phyloP scores from a whole-genome alignment of 2,113 vertebrate species.

The Lonchura striata region DNA sequence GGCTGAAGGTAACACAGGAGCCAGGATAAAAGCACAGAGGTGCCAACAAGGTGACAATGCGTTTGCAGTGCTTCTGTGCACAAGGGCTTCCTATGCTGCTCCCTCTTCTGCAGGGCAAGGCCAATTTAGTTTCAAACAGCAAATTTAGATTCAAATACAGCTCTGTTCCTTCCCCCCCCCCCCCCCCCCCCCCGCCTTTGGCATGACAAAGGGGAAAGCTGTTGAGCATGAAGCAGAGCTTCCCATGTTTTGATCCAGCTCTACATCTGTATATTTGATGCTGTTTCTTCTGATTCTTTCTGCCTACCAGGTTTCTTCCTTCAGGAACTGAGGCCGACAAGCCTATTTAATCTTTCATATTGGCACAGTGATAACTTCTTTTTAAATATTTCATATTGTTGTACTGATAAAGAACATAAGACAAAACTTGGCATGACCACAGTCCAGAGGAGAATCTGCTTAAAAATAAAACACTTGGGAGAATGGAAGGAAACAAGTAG shows the following conservation, averaged over 20 bases:
- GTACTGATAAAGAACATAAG: slow-evolving; percentile 65
- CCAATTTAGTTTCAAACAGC: not conserved
- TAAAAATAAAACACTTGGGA: slow-evolving; percentile 54
- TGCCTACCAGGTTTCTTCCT: slow-evolving; percentile 23
- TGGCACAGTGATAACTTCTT: slow-evolving; percentile 69
- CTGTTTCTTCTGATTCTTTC: slow-evolving; percentile 5
- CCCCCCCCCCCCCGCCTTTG: not conserved
- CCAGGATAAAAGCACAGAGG: not conserved
- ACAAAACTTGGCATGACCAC: slow-evolving; percentile 60
- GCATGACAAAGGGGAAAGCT: not conserved
- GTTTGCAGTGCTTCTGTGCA: not conserved
- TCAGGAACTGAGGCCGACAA: slow-evolving; percentile 24
- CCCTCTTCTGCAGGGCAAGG: not conserved
- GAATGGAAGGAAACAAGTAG: slow-evolving; percentile 7
- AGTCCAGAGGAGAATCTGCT: slow-evolving; percentile 42
- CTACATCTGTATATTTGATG: not conserved
- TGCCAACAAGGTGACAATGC: not conserved
- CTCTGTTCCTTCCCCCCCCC: not conserved
- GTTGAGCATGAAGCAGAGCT: not conserved
- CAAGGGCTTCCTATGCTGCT: not conserved
- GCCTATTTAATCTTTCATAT: slow-evolving; percentile 77
- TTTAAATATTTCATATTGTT: slow-evolving; percentile 81
- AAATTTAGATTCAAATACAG: not conserved
- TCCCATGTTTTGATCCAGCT: not conserved
- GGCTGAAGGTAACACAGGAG: not conserved